Evolutionary conservation across 2,797 vertebrate genomes (phyloP).

Genomic region (Loris lydekkerianus): DNA sequence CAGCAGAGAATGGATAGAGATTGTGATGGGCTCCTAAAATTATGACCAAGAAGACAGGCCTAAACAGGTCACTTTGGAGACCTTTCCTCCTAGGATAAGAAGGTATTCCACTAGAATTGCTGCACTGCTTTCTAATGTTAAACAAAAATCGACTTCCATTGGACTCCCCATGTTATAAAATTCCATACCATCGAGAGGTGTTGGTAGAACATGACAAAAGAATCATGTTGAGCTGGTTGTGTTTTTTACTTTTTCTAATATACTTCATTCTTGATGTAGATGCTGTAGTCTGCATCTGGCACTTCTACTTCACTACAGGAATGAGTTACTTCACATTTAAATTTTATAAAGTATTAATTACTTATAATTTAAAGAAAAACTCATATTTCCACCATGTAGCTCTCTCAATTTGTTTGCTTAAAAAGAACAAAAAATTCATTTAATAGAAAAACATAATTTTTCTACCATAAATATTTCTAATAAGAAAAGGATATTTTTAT

Average conservation of each 20-base stretch:
- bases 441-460: not conserved
- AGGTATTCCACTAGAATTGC: not conserved
- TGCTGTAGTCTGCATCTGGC: not conserved
- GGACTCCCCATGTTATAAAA: not conserved
- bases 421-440: slow-evolving; percentile 29
- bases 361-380: slow-evolving; percentile 13
- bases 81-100: not conserved
- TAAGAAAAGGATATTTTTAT: slow-evolving; percentile 78
- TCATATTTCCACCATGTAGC: not conserved
- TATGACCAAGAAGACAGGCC: not conserved
- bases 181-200: not conserved
- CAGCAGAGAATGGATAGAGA: not conserved
- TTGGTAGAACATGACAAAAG: not conserved
- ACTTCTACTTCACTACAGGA: not conserved
- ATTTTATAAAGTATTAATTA: slow-evolving; percentile 1
- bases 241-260: not conserved
- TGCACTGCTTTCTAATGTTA: not conserved
- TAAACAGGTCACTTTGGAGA: not conserved
- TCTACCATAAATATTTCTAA: slow-evolving; percentile 77
- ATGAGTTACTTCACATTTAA: slow-evolving; percentile 16
- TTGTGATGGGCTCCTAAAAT: not conserved
- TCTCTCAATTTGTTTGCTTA: slow-evolving; percentile 14
- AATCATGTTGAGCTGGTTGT: not conserved
- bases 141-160: not conserved
- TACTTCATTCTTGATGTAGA: not conserved